Percentiles rank a stretch among this genome's conserved stretches.
These are phyloP conservation scores for Arnoldichthys spilopterus DNA, from an alignment of 2,797 vertebrate genomes.

Conservation along the genomic window DNA sequence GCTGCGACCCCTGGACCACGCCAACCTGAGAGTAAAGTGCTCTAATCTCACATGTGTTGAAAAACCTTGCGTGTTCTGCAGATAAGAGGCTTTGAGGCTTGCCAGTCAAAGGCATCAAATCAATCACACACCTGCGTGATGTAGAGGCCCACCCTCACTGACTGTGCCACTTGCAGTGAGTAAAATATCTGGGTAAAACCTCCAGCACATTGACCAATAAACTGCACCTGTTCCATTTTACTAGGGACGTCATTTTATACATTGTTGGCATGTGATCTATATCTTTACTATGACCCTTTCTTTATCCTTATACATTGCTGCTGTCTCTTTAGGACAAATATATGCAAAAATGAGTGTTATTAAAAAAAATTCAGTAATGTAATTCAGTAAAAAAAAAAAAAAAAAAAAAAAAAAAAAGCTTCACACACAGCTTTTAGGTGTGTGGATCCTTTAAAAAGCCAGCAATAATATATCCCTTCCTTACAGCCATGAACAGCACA, in stretches of 20 bases:
- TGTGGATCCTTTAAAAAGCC: no score
- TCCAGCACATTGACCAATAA: neutral
- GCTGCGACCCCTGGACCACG: constrained; percentile 71
- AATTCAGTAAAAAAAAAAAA: no score
- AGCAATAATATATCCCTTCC: no score
- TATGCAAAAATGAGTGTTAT: no score
- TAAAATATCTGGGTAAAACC: neutral
- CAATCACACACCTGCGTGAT: constrained; percentile 68
- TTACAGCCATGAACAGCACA: no score
- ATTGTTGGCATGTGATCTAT: neutral
- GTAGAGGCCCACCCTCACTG: constrained; percentile 59
- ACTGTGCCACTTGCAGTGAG: constrained; percentile 1
- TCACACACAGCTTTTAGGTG: no score
- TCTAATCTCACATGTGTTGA: constrained; percentile 78
- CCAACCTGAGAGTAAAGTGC: constrained; percentile 77
- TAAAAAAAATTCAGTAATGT: no score
- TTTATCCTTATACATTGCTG: no score
- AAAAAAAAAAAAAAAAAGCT: no score
- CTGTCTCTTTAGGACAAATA: no score
- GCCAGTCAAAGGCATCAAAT: constrained; percentile 75
- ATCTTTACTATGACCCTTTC: no score
- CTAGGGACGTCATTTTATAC: neutral
- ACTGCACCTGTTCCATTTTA: no score
- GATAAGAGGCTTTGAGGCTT: constrained; percentile 75
- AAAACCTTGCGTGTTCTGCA: constrained; percentile 74